Percentiles rank a stretch among this genome's conserved stretches.
Conservation (phyloP, 2,797 vertebrate species). For the Cygnus olor region DNA sequence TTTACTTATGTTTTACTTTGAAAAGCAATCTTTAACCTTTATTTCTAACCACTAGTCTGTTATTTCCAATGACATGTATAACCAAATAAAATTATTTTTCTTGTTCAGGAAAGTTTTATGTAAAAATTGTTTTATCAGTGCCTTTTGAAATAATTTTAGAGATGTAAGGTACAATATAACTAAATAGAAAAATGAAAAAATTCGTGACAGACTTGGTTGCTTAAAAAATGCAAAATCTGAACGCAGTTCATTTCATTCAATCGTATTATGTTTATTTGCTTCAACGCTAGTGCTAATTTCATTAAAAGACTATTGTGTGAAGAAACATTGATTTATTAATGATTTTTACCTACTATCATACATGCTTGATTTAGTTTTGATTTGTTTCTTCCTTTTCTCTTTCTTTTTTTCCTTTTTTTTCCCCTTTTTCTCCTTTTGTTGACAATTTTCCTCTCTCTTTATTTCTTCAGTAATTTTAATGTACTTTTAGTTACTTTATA, state of each 20-base stretch:
- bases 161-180: neutral
- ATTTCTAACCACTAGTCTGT: neutral
- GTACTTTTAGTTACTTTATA: neutral
- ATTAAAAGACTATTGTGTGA: neutral
- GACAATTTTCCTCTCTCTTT: neutral
- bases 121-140: neutral
- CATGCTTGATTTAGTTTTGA: neutral
- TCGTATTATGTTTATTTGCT: neutral
- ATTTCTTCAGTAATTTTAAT: neutral
- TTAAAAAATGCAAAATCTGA: constrained; percentile 4
- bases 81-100: neutral
- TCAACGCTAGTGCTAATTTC: neutral
- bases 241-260: neutral
- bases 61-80: neutral
- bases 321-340: neutral
- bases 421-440: neutral
- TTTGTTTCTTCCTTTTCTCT: neutral
- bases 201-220: neutral
- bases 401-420: neutral
- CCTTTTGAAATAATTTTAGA: neutral
- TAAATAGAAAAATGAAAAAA: neutral
- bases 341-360: neutral
- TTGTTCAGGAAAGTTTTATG: neutral
- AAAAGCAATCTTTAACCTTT: neutral
- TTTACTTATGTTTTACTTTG: neutral